Conservation (phyloP, 2,888 invertebrate species). For the Incurvaria masculella region DNA sequence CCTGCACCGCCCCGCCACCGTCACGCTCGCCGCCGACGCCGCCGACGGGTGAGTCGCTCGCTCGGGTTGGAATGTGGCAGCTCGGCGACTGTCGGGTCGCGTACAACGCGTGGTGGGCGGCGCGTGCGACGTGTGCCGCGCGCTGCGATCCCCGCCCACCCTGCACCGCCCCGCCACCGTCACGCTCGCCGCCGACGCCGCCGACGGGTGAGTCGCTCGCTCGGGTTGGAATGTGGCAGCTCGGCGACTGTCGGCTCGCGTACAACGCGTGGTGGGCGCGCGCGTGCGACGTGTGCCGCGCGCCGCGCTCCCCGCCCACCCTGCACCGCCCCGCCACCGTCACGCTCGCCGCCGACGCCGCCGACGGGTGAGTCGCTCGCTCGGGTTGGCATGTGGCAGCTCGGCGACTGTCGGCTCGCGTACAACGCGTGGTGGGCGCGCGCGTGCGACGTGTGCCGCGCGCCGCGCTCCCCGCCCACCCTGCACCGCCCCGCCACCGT, state of each 20-base stretch:
- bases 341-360: slow-evolving; percentile 58
- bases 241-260: slow-evolving; percentile 83
- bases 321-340: slow-evolving; percentile 55
- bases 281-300: slow-evolving; percentile 80
- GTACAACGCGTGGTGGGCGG: slow-evolving; percentile 72
- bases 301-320: slow-evolving; percentile 57
- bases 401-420: slow-evolving; percentile 83
- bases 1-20: slow-evolving; percentile 54
- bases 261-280: slow-evolving; percentile 74
- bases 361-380: slow-evolving; percentile 22
- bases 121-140: slow-evolving; percentile 80
- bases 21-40: slow-evolving; percentile 61
- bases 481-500: slow-evolving; percentile 55
- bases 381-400: slow-evolving; percentile 92
- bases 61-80: slow-evolving; percentile 89
- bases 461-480: slow-evolving; percentile 57
- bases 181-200: slow-evolving; percentile 58
- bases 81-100: slow-evolving; percentile 87
- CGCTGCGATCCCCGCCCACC: slow-evolving; percentile 57
- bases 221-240: slow-evolving; percentile 69
- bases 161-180: slow-evolving; percentile 55
- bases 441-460: slow-evolving; percentile 80
- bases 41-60: slow-evolving; percentile 25
- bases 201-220: slow-evolving; percentile 26
- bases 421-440: slow-evolving; percentile 74